Conservation (phyloP, 2,888 invertebrate species). For the Rhogogaster chlorosoma region DNA sequence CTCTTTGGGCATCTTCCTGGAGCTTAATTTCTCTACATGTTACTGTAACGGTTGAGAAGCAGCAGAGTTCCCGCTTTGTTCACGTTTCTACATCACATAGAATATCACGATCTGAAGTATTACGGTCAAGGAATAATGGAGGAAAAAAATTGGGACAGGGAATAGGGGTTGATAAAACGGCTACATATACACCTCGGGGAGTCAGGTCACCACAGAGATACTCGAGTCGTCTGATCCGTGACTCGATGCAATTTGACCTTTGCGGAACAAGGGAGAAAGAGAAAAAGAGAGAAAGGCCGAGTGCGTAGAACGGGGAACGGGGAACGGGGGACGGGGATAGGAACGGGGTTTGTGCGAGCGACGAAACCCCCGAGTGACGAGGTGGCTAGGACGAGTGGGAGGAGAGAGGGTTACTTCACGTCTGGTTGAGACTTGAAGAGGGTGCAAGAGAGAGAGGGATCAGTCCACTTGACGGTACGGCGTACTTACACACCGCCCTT, state of each 20-base stretch:
- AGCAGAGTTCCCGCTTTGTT: background rate
- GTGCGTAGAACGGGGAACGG: slow-evolving; percentile 52
- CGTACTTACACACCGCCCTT: slow-evolving; percentile 43
- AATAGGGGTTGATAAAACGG: background rate
- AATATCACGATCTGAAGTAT: background rate
- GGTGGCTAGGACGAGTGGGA: slow-evolving; percentile 55
- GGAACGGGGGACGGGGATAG: slow-evolving; percentile 55
- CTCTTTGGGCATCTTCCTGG: background rate
- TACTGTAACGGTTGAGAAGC: background rate
- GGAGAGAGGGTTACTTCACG: slow-evolving; percentile 65
- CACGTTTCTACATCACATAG: background rate
- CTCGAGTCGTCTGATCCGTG: slow-evolving; percentile 37
- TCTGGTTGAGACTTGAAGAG: slow-evolving; percentile 65
- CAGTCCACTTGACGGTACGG: slow-evolving; percentile 63
- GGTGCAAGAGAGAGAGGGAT: slow-evolving; percentile 59
- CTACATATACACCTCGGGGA: background rate
- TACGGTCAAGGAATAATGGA: background rate
- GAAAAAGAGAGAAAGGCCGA: slow-evolving; percentile 46
- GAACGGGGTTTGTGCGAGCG: slow-evolving; percentile 19
- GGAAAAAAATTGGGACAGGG: background rate
- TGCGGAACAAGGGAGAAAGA: slow-evolving; percentile 49
- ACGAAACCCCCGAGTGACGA: slow-evolving; percentile 39
- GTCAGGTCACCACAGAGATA: slow-evolving; percentile 13
- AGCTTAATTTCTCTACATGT: background rate
- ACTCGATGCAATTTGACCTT: slow-evolving; percentile 36